Evolutionary conservation across 2,797 vertebrate genomes (phyloP).

Genomic region (Enoplosus armatus): DNA sequence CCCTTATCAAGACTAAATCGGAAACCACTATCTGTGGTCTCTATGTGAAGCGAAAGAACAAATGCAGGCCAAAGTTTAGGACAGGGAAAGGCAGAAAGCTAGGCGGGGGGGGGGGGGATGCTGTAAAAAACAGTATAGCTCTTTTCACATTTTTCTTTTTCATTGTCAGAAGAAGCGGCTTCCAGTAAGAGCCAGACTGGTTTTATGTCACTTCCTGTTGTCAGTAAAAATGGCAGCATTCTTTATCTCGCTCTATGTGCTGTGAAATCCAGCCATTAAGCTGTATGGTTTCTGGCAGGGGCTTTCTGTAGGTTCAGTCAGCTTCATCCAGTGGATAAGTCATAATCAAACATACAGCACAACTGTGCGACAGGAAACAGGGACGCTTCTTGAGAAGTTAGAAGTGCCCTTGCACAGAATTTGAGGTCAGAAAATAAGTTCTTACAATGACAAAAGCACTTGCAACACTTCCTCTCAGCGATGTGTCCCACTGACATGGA

Average conservation of each 20-base stretch:
- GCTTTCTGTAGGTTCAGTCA: slow-evolving; percentile 72
- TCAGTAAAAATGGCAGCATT: slow-evolving; percentile 78
- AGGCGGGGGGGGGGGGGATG: slow-evolving; percentile 1
- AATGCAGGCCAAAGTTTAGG: slow-evolving; percentile 65
- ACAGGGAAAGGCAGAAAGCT: slow-evolving; percentile 63
- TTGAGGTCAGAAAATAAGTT: slow-evolving; percentile 50
- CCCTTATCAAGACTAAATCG: slow-evolving; percentile 60
- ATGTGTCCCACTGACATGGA: slow-evolving; percentile 34
- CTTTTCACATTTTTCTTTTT: slow-evolving; percentile 65
- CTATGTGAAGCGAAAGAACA: slow-evolving; percentile 63
- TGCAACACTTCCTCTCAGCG: slow-evolving; percentile 57
- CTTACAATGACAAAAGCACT: slow-evolving; percentile 42
- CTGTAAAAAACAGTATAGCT: slow-evolving; percentile 30
- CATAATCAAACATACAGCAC: slow-evolving; percentile 38
- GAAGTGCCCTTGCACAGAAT: slow-evolving; percentile 45
- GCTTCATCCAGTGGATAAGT: slow-evolving; percentile 60
- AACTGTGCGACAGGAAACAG: slow-evolving; percentile 61
- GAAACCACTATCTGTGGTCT: slow-evolving; percentile 65
- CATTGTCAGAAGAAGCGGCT: slow-evolving; percentile 69
- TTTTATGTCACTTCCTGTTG: slow-evolving; percentile 87
- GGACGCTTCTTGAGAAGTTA: slow-evolving; percentile 65
- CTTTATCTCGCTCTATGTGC: slow-evolving; percentile 46
- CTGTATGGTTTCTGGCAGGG: slow-evolving; percentile 66
- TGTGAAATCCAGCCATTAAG: slow-evolving; percentile 67
- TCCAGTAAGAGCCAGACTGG: slow-evolving; percentile 85